Evolutionary conservation across 2,888 invertebrate genomes (phyloP), one percentile per base, ranked within the genome.

Genomic region (Odontocerum albicorne): DNA sequence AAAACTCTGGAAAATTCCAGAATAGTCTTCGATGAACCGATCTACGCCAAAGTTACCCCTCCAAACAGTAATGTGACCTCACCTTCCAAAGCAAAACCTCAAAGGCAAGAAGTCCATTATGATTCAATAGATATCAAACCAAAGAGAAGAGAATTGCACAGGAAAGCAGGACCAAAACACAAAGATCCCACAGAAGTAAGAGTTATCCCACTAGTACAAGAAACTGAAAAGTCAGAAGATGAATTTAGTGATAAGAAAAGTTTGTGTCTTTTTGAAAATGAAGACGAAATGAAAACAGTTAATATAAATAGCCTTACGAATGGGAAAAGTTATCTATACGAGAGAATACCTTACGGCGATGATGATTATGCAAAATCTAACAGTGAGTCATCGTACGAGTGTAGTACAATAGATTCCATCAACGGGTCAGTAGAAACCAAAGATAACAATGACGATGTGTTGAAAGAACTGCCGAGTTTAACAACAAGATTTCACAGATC

Each of bases 41-140:
- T 77, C 63, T 78, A 77, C 68, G 76, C 75, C 64, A 76, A 74
- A 75, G 70, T 75, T 56, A 67, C 70, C 59, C 74, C 75, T 56
- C 73, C 74, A 57, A 68, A 69, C 62, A 73, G 74, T 40, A 70
- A 69, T 64, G 68, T 70, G 62, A 71, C 64, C 65, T 75, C 75
- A 32, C 74, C 75, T 59, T 70, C 71, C 61, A 74, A 73, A 67
- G 65, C 62, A 63, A 13, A 13, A 10, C 72, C 69, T 55, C 68
- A 68, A 31, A 72, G 67, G 61, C 68, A 69, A 65, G 74, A 75
- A 70, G 66, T 62, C 64, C 70, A 75, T 70, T 77, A 77, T 63
- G 77, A 77, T 72, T 77, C 75, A 51, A 77, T 77, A 67, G 70
- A 77, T 64, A 76, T 74, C 16, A 77, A 75, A 64, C 77, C 77